phyloP scores from a whole-genome alignment of 1,140 invertebrate species.

The Bilobella aurantiaca region DNA sequence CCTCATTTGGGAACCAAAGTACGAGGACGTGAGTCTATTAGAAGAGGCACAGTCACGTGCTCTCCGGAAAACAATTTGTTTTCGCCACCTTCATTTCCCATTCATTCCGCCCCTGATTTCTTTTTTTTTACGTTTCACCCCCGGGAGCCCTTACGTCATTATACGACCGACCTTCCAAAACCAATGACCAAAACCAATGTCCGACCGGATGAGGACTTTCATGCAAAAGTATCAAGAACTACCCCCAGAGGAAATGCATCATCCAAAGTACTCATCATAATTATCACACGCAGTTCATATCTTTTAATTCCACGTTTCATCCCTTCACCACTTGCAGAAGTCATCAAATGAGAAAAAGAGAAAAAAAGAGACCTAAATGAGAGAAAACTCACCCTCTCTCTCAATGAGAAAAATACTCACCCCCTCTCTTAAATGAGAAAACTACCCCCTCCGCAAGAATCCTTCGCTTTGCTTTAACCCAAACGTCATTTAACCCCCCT shows the following conservation, averaged over 20 bases:
- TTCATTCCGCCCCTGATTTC: neutral
- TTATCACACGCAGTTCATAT: neutral
- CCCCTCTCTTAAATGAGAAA: too few relatives aligned
- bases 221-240: neutral
- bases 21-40: neutral
- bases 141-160: neutral
- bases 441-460: too few relatives aligned
- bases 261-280: neutral
- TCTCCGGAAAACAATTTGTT: conserved; percentile 1
- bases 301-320: conserved; percentile 1
- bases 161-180: too few relatives aligned
- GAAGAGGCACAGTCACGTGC: neutral
- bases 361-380: too few relatives aligned
- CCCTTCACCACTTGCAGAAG: too few relatives aligned
- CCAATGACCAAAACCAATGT: too few relatives aligned
- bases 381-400: neutral
- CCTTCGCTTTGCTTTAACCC: too few relatives aligned
- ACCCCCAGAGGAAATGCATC: neutral
- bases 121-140: neutral
- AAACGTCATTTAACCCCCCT: too few relatives aligned
- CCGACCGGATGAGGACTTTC: neutral
- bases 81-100: neutral
- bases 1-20: neutral
- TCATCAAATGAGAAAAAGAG: too few relatives aligned
- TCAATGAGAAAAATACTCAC: neutral